Base-by-base conservation (phyloP, 2,888 invertebrate genomes). In the Ypsolopha scabrella region DNA sequence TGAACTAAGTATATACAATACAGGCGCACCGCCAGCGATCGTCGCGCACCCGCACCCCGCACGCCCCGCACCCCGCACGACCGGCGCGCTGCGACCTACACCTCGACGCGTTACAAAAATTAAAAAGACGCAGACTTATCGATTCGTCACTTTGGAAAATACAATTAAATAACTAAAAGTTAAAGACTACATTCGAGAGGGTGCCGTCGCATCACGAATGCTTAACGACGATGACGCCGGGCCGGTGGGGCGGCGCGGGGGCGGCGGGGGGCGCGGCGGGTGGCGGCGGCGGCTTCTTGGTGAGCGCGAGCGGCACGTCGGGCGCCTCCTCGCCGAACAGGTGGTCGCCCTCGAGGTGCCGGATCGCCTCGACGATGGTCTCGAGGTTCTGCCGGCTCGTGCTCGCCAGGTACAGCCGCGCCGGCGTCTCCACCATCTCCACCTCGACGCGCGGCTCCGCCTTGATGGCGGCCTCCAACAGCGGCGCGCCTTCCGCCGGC, bases 341-440 rank as follows among this genome's bases (percentile, higher is more conserved):
- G 75, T 96, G 96, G 75, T 97, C 98, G 41, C 98, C 98, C 75
- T 99, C 99, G 60, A 99, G 87, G 74, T 99, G 98, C 41, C 98
- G 92, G 68, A 99, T 99, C 52, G 99, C 99, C 78, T 99, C 98
- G 41, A 99, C 97, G 60, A 99, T 98, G 10, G 98, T 98, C 80
- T 99, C 98, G 64, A 99, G 88, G 78, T 98, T 98, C 76, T 97
- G 96, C 52, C 97, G 92, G 57, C 96, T 96, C 50, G 94, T 94
- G 60, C 82, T 87, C 14, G 87, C 83, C 24, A 83, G 68, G 62
- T 87, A 87, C 38, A 87, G 65, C 6, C 87, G 77, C 41, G 86
- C 77, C 0, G 82, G 70, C 2, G 87, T 82, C 58, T 88, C 90
- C 24, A 93, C 80, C 60, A 92, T 90, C 67, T 88, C 90, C 41